These are phyloP conservation scores for Eubucco bourcierii DNA, from an alignment of 2,113 vertebrate species.

Conservation along the genomic window DNA sequence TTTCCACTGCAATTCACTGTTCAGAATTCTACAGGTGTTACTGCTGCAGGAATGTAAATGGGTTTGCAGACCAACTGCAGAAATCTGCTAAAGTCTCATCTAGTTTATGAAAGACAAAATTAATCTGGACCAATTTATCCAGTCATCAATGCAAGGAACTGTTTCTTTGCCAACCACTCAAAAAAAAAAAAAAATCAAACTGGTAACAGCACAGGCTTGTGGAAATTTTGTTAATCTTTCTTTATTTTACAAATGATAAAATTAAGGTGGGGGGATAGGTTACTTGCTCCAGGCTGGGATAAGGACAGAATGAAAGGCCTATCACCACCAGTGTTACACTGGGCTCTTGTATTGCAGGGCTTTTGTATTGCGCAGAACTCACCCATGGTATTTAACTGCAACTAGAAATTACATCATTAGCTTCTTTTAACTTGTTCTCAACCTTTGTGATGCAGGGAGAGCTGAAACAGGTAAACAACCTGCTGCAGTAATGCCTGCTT, in stretches of 20 bases:
- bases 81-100: neutral
- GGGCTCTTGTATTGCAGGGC: too few relatives aligned
- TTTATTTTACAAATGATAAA: neutral
- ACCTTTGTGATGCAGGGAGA: neutral
- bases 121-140: neutral
- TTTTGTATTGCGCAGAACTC: neutral
- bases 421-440: neutral
- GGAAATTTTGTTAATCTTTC: neutral
- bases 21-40: neutral
- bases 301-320: neutral
- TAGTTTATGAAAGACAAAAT: neutral
- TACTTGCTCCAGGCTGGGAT: neutral
- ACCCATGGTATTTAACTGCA: neutral
- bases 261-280: neutral
- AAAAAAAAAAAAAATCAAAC: conserved; percentile 19
- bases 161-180: neutral
- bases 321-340: neutral
- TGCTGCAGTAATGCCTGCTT: neutral
- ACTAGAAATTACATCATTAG: neutral
- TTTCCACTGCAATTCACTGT: neutral
- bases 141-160: neutral
- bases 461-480: neutral
- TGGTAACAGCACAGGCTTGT: neutral
- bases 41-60: neutral
- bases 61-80: neutral